Percentiles rank a stretch among this genome's conserved stretches.
Evolutionary conservation across 2,113 vertebrate genomes (phyloP).

Genomic region (rat (Rattus norvegicus)): DNA sequence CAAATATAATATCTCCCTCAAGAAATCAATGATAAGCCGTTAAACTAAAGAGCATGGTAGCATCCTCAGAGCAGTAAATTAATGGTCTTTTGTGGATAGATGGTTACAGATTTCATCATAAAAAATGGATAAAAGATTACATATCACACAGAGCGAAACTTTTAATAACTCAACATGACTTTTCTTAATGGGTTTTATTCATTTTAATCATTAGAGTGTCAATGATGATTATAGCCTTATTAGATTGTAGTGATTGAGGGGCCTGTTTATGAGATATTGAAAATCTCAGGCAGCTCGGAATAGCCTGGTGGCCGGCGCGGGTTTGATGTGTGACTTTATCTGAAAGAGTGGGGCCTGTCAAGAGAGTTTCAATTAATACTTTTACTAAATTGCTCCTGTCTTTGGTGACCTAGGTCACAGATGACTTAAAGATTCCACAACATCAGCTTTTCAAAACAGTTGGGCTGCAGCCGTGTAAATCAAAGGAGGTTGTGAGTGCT

Average conservation of each 20-base stretch:
- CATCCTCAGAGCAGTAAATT: constrained; percentile 93
- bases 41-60: constrained; percentile 93
- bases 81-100: constrained; percentile 95
- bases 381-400: constrained; percentile 89
- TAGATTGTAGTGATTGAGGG: constrained; percentile 96
- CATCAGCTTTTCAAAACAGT: constrained; percentile 87
- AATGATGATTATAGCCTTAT: constrained; percentile 99
- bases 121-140: constrained; percentile 96
- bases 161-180: constrained; percentile 98
- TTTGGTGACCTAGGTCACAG: constrained; percentile 88
- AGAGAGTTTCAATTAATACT: constrained; percentile 88
- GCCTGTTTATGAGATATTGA: constrained; percentile 91
- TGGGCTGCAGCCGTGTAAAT: constrained; percentile 80
- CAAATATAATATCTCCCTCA: constrained; percentile 92
- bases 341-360: constrained; percentile 82
- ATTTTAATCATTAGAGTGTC: constrained; percentile 99
- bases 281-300: constrained; percentile 86
- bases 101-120: constrained; percentile 95
- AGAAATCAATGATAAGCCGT: constrained; percentile 93
- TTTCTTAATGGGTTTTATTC: constrained; percentile 99
- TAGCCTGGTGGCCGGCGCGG: constrained; percentile 81
- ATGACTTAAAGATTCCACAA: constrained; percentile 88
- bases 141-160: constrained; percentile 92
- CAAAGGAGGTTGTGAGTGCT: constrained; percentile 53
- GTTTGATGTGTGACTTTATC: constrained; percentile 90